A percentile compares a stretch with the other conserved stretches of the same genome.
Evolutionary conservation across 23 tunicate genomes (phyloP).

Genomic region (Trididemnum nubilum): DNA sequence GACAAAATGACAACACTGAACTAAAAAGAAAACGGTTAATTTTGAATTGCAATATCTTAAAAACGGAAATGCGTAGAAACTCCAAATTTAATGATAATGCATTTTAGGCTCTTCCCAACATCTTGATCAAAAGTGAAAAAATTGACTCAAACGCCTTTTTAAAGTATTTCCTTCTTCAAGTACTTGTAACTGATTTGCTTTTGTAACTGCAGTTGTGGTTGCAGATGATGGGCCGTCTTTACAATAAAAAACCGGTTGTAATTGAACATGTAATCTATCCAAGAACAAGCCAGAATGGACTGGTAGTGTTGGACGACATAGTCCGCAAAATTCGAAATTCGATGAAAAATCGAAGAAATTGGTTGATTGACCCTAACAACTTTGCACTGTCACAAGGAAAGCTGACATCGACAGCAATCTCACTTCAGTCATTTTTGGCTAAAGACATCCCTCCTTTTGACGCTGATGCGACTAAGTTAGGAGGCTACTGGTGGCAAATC

Average conservation of each 20-base stretch:
- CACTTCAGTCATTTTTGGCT: conserved; percentile 16
- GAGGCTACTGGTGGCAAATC: neutral
- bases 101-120: no score
- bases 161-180: no score
- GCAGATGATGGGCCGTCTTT: no score
- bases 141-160: no score
- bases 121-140: no score
- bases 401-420: neutral
- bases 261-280: neutral
- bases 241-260: neutral
- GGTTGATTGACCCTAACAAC: neutral
- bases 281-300: neutral
- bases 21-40: no score
- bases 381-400: conserved; percentile 16
- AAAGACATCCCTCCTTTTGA: conserved; percentile 30
- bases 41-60: no score
- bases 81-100: no score
- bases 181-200: no score
- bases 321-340: neutral
- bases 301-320: neutral
- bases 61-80: no score
- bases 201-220: no score
- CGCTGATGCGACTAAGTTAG: neutral
- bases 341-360: neutral
- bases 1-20: no score